Evolutionary conservation across 2,113 vertebrate species (phyloP).

Genomic region (Grammomys dolichurus): DNA sequence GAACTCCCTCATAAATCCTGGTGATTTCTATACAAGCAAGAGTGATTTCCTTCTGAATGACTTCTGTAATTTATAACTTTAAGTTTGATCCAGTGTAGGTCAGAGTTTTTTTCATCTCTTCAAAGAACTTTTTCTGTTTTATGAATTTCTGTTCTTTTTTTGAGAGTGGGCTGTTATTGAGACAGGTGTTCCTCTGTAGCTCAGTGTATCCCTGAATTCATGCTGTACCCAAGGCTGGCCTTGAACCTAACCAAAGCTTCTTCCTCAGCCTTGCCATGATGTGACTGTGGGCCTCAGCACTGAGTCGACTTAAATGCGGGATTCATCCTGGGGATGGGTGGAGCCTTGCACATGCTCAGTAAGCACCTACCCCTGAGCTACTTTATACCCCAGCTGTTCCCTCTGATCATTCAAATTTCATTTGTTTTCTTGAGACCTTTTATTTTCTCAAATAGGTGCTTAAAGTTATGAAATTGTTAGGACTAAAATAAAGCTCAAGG

Average conservation of each 20-base stretch:
- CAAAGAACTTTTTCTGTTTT: background rate
- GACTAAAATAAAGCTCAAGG: background rate
- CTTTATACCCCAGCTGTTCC: background rate
- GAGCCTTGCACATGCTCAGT: background rate
- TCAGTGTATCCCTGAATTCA: background rate
- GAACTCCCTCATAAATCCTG: background rate
- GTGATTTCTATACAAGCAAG: background rate
- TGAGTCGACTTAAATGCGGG: background rate
- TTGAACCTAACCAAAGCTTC: background rate
- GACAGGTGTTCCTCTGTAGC: background rate
- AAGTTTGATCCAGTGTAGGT: background rate
- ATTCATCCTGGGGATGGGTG: too few relatives aligned
- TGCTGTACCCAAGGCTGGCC: background rate
- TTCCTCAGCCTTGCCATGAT: background rate
- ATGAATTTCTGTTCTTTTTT: too few relatives aligned
- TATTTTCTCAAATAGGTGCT: background rate
- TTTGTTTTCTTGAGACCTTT: background rate
- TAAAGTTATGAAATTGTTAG: background rate
- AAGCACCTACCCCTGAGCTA: too few relatives aligned
- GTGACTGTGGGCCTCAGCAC: accelerated
- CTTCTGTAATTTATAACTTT: background rate
- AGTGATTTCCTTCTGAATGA: background rate
- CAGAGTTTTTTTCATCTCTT: background rate
- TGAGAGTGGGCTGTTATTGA: background rate
- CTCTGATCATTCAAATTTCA: background rate